These are phyloP conservation scores for Rhinogobio ventralis DNA, from an alignment of 2,797 vertebrate genomes.

Conservation along the genomic window DNA sequence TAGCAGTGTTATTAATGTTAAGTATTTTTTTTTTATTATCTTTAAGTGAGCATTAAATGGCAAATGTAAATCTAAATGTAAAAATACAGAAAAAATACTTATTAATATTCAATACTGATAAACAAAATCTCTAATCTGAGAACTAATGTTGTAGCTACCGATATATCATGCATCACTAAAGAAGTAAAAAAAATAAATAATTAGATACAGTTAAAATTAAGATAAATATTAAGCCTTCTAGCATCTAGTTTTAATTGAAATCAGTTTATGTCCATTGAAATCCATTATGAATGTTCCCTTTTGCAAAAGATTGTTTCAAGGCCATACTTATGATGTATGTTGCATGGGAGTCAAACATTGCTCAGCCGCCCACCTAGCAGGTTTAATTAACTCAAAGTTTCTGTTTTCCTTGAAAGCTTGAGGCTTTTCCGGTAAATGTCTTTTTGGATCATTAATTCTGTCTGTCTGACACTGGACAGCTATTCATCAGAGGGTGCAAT, in stretches of 20 bases:
- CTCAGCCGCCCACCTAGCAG: slow-evolving; percentile 52
- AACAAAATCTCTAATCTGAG: not conserved
- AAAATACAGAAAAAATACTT: not conserved
- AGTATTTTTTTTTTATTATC: not conserved
- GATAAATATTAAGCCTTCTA: not conserved
- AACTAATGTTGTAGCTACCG: not conserved
- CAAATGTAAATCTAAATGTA: not conserved
- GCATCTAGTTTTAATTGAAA: not conserved
- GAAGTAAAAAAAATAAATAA: not conserved
- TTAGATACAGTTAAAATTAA: not conserved
- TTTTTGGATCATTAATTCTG: slow-evolving; percentile 57
- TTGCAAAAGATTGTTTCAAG: slow-evolving; percentile 11
- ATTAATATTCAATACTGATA: not conserved
- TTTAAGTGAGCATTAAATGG: not conserved
- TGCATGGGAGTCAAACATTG: slow-evolving; percentile 43
- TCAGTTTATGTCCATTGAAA: slow-evolving; percentile 8
- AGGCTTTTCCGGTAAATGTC: slow-evolving; percentile 52
- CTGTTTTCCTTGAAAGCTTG: slow-evolving; percentile 40
- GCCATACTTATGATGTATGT: slow-evolving; percentile 17
- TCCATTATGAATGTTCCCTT: not conserved
- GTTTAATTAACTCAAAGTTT: slow-evolving; percentile 58
- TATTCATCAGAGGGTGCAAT: slow-evolving; percentile 46
- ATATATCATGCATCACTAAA: not conserved
- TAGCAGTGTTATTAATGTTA: not conserved
- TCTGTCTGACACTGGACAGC: slow-evolving; percentile 42